A percentile compares a stretch with the other conserved stretches of the same genome.
Evolutionary conservation across 2,888 invertebrate genomes (phyloP).

Genomic region (Nineta flava): DNA sequence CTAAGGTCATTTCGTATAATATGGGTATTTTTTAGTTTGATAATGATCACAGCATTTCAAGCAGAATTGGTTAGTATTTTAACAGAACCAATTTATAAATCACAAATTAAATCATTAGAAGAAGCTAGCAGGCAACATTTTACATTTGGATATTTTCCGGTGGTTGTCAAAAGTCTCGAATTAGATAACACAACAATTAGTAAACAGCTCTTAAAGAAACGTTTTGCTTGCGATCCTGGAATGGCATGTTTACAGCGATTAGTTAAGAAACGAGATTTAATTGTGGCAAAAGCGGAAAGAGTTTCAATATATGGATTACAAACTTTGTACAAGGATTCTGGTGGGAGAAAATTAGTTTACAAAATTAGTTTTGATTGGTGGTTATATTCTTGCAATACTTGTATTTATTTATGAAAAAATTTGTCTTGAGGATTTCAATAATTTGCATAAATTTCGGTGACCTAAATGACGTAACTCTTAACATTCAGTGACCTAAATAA

Average conservation of each 20-base stretch:
- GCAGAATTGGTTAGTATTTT: background rate
- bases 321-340: background rate
- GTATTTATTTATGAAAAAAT: no score
- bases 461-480: no score
- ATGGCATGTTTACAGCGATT: background rate
- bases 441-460: no score
- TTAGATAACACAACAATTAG: background rate
- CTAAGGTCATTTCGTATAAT: no score
- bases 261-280: background rate
- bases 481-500: no score
- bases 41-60: background rate
- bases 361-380: background rate
- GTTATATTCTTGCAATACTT: no score
- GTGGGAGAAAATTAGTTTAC: background rate
- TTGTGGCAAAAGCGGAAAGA: background rate
- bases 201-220: background rate
- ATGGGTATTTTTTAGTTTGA: background rate
- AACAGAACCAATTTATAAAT: background rate
- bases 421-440: no score
- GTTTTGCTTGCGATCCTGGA: background rate
- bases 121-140: background rate
- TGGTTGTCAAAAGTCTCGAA: background rate
- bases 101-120: background rate
- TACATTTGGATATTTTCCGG: background rate
- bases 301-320: background rate